Evolutionary conservation across 2,113 vertebrate genomes (phyloP).

Genomic region (Chaenogobius annularis): DNA sequence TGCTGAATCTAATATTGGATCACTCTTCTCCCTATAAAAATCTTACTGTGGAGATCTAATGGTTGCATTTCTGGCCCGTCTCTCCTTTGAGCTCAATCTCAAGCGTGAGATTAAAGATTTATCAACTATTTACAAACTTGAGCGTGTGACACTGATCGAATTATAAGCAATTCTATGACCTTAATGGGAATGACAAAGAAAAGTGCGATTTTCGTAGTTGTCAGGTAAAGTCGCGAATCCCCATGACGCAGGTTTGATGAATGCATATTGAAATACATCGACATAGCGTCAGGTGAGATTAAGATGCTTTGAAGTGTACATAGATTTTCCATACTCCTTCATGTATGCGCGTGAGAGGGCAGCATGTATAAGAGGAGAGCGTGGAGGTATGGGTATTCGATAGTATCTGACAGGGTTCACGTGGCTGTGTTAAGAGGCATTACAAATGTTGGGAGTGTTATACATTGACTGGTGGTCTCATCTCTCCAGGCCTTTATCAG

Average conservation of each 20-base stretch:
- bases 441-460: slow-evolving; percentile 59
- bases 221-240: slow-evolving; percentile 45
- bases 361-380: slow-evolving; percentile 48
- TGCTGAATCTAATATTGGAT: slow-evolving; percentile 52
- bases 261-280: slow-evolving; percentile 69
- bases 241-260: slow-evolving; percentile 50
- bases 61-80: slow-evolving; percentile 41
- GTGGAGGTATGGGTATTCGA: slow-evolving; percentile 67
- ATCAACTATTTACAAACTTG: slow-evolving; percentile 64
- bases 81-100: slow-evolving; percentile 53
- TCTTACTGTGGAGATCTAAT: slow-evolving; percentile 35
- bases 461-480: slow-evolving; percentile 47
- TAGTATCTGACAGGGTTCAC: slow-evolving; percentile 56
- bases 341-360: slow-evolving; percentile 60
- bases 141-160: slow-evolving; percentile 30
- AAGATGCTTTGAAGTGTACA: slow-evolving; percentile 73
- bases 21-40: slow-evolving; percentile 11
- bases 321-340: slow-evolving; percentile 65
- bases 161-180: slow-evolving; percentile 49
- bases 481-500: slow-evolving; percentile 25
- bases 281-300: slow-evolving; percentile 62
- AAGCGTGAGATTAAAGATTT: slow-evolving; percentile 60
- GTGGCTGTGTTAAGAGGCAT: slow-evolving; percentile 59
- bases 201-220: slow-evolving; percentile 32
- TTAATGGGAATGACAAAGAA: slow-evolving; percentile 45